Evolutionary conservation across 2,888 invertebrate species (phyloP).

Genomic region (Proisotoma minuta): DNA sequence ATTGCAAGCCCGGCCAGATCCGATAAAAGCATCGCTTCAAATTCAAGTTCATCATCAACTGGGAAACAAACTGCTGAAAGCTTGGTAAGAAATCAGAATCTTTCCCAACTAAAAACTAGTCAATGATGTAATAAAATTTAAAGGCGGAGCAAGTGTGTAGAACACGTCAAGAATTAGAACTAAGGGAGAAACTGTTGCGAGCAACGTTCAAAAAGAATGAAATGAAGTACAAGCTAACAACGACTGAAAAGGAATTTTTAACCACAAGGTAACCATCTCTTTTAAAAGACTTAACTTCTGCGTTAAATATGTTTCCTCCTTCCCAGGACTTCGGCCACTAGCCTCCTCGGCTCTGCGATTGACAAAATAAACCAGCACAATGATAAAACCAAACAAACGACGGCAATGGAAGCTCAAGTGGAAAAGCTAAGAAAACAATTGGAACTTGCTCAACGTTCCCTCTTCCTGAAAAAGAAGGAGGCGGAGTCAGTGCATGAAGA

Average conservation of each 20-base stretch:
- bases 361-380: background rate
- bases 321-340: constrained; percentile 1
- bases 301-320: background rate
- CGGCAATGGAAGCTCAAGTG: background rate
- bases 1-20: too few species aligned
- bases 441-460: background rate
- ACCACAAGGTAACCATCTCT: constrained; percentile 3
- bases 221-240: constrained; percentile 4
- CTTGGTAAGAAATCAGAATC: background rate
- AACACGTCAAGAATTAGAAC: constrained; percentile 6
- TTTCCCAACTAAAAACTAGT: background rate
- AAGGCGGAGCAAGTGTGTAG: background rate
- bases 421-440: constrained; percentile 1
- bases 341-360: background rate
- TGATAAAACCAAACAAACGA: background rate
- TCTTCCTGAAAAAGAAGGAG: background rate
- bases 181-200: constrained; percentile 10
- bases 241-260: constrained; percentile 10
- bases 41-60: too few species aligned
- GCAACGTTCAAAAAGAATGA: constrained; percentile 8
- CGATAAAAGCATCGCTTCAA: too few species aligned
- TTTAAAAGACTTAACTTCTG: background rate
- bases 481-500: background rate
- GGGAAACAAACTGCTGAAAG: constrained; percentile 1
- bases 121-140: background rate